These are phyloP conservation scores for Ctenodactylus gundi DNA, from an alignment of 2,113 vertebrate genomes.

Conservation along the genomic window DNA sequence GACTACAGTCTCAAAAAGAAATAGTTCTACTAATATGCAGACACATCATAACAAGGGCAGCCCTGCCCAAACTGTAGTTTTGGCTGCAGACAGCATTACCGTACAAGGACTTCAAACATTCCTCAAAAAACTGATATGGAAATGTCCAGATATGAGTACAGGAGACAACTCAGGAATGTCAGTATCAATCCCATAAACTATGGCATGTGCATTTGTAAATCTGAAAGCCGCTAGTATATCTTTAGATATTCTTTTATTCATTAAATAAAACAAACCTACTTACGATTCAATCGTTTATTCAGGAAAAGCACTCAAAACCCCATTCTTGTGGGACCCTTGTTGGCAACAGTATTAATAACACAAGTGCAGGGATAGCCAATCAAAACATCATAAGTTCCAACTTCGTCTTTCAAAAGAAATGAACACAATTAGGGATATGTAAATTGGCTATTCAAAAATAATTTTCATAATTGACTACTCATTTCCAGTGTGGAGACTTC, in stretches of 20 bases:
- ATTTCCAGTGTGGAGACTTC: slow-evolving; percentile 78
- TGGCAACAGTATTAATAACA: slow-evolving; percentile 61
- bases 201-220: not conserved
- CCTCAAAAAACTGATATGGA: not conserved
- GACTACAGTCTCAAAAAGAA: too few relatives aligned
- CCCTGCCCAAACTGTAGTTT: not conserved
- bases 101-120: not conserved
- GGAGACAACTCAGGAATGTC: not conserved
- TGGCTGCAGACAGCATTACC: not conserved
- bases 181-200: not conserved
- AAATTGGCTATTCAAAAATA: slow-evolving; percentile 81
- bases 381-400: slow-evolving; percentile 75
- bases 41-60: not conserved
- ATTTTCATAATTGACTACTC: slow-evolving; percentile 79
- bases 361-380: slow-evolving; percentile 72
- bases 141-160: not conserved
- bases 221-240: not conserved
- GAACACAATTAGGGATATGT: slow-evolving; percentile 77
- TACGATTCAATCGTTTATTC: slow-evolving; percentile 50
- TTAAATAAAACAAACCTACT: slow-evolving; percentile 62
- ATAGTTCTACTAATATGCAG: too few relatives aligned
- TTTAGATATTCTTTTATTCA: slow-evolving; percentile 15
- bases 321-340: slow-evolving; percentile 37
- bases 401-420: slow-evolving; percentile 72
- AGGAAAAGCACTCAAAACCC: slow-evolving; percentile 10